Conservation (phyloP, 2,113 vertebrate species). For the Xenopus borealis region DNA sequence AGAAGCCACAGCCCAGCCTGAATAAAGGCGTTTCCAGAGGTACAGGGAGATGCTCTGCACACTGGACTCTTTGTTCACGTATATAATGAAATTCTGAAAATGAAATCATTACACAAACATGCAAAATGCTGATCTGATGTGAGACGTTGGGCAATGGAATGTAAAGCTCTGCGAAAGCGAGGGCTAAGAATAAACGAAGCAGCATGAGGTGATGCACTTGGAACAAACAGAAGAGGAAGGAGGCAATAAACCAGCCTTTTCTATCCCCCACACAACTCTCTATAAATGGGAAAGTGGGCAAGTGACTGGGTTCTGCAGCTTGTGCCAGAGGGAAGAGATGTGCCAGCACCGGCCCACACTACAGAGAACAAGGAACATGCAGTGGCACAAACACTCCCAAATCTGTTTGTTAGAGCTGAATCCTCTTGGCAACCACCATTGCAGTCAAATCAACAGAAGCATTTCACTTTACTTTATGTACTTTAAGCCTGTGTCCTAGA, state of each 20-base stretch:
- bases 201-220: conserved; percentile 8
- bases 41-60: too few species aligned
- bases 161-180: conserved; percentile 1
- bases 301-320: neutral
- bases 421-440: neutral
- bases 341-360: conserved; percentile 39
- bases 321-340: conserved; percentile 18
- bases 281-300: conserved; percentile 34
- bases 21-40: too few species aligned
- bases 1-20: too few species aligned
- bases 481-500: too few species aligned
- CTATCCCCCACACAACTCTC: conserved; percentile 27
- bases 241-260: conserved; percentile 32
- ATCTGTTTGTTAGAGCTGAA: conserved; percentile 16
- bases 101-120: neutral
- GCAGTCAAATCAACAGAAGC: neutral
- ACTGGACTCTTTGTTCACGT: neutral
- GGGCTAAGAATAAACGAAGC: conserved; percentile 14
- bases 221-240: conserved; percentile 27
- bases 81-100: neutral
- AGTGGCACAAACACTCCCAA: conserved; percentile 1
- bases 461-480: too few species aligned
- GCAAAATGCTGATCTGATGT: neutral
- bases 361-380: conserved; percentile 19
- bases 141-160: neutral